phyloP scores from a whole-genome alignment of 2,797 vertebrate genomes.

The Darevskia nairensis region DNA sequence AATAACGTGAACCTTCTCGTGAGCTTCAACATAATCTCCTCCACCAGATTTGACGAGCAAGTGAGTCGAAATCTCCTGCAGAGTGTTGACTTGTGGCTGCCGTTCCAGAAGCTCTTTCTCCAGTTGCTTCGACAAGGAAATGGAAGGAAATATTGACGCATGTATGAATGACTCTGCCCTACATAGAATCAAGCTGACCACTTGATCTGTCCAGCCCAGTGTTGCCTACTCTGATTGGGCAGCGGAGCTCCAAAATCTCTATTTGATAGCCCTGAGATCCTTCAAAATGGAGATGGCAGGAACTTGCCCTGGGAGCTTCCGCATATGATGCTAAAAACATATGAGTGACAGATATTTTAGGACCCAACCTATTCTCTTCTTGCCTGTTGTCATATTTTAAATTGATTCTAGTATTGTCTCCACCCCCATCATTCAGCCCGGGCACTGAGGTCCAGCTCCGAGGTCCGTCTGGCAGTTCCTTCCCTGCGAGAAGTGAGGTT shows the following conservation, averaged over 20 bases:
- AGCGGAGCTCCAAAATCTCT: neutral
- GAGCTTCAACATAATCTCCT: constrained; percentile 86
- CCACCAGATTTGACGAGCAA: constrained; percentile 82
- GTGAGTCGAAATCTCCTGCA: constrained; percentile 85
- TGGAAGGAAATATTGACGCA: constrained; percentile 22
- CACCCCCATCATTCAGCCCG: no score
- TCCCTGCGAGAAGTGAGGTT: no score
- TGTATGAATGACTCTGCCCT: no score
- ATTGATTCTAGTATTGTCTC: no score
- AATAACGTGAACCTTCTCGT: constrained; percentile 90
- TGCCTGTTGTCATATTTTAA: no score
- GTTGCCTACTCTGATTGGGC: neutral
- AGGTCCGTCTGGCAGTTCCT: no score
- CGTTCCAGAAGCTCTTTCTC: constrained; percentile 82
- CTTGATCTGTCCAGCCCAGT: neutral
- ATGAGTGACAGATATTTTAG: no score
- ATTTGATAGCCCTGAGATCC: neutral
- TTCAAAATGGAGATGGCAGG: neutral
- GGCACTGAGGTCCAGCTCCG: no score
- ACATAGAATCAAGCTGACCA: neutral
- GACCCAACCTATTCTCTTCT: no score
- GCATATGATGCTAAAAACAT: no score
- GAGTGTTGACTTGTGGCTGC: constrained; percentile 79
- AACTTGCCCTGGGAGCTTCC: neutral
- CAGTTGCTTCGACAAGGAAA: constrained; percentile 79